phyloP scores from a whole-genome alignment of 2,113 vertebrate species.

The Bufo bufo region DNA sequence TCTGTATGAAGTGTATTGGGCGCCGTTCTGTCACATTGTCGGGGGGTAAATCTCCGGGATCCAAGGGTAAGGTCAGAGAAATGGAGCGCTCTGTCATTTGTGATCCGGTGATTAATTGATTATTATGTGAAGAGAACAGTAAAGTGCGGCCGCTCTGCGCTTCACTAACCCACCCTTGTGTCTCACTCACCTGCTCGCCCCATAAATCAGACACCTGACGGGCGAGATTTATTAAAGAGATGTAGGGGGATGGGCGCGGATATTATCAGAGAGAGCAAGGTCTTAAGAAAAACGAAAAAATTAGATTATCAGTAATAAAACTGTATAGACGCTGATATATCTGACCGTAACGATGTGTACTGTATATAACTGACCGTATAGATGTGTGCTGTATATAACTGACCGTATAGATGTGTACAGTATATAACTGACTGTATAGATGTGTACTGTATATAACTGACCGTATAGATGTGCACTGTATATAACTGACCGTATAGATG shows the following conservation, averaged over 20 bases:
- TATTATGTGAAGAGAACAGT: background rate
- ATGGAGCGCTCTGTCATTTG: background rate
- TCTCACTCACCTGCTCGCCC: background rate
- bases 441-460: background rate
- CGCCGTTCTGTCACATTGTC: background rate
- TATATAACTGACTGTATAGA: background rate
- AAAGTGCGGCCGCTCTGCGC: background rate
- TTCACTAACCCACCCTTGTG: background rate
- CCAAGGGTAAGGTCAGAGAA: background rate
- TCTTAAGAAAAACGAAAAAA: background rate
- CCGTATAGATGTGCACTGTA: no score
- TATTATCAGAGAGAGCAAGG: background rate
- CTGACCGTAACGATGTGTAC: background rate
- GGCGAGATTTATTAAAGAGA: background rate
- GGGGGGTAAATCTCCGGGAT: background rate
- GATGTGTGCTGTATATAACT: no score
- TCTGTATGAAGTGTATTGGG: background rate
- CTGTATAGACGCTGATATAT: no score
- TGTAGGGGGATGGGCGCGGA: background rate
- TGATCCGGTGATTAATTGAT: constrained; percentile 23
- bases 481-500: no score
- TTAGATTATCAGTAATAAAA: no score
- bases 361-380: no score
- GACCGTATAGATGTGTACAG: no score
- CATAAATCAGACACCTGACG: constrained; percentile 1